Evolutionary conservation across 2,113 vertebrate species (phyloP).

Genomic region (Takifugu bimaculatus): DNA sequence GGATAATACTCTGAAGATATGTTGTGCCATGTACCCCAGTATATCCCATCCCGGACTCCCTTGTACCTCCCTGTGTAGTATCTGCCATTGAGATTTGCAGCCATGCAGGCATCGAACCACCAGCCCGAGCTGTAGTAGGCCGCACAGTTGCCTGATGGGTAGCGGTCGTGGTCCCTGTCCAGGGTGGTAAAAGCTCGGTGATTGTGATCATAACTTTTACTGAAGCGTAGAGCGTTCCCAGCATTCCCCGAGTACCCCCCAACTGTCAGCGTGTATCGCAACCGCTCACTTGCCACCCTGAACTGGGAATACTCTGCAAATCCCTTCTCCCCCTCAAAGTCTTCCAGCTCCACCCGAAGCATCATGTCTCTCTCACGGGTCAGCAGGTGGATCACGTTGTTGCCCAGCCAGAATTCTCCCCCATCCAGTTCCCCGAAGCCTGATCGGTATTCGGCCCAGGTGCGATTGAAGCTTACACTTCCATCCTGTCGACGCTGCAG

Average conservation of each 20-base stretch:
- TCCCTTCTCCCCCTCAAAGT: slow-evolving; percentile 77
- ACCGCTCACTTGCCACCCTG: slow-evolving; percentile 85
- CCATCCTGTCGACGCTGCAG: slow-evolving; percentile 86
- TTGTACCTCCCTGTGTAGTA: slow-evolving; percentile 88
- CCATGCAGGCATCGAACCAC: slow-evolving; percentile 97
- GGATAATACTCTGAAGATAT: slow-evolving; percentile 70
- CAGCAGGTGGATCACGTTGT: slow-evolving; percentile 87
- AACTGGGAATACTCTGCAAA: slow-evolving; percentile 86
- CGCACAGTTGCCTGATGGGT: slow-evolving; percentile 88
- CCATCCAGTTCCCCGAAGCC: slow-evolving; percentile 85
- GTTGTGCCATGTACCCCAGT: slow-evolving; percentile 92
- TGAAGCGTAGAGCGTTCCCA: slow-evolving; percentile 82
- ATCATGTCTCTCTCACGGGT: slow-evolving; percentile 86
- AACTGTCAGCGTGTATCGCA: slow-evolving; percentile 82
- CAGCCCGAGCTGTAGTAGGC: slow-evolving; percentile 92
- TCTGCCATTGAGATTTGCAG: slow-evolving; percentile 93
- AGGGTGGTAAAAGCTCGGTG: slow-evolving; percentile 89
- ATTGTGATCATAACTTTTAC: slow-evolving; percentile 82
- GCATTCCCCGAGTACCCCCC: slow-evolving; percentile 75
- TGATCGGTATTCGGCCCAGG: slow-evolving; percentile 86
- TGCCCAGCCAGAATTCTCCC: slow-evolving; percentile 93
- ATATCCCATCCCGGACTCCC: slow-evolving; percentile 92
- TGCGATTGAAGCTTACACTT: slow-evolving; percentile 86
- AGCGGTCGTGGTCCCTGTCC: slow-evolving; percentile 89
- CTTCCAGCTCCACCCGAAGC: slow-evolving; percentile 90